These are phyloP conservation scores for Ricordea florida DNA, from an alignment of 92 coral and sea anemone species.

Conservation along the genomic window DNA sequence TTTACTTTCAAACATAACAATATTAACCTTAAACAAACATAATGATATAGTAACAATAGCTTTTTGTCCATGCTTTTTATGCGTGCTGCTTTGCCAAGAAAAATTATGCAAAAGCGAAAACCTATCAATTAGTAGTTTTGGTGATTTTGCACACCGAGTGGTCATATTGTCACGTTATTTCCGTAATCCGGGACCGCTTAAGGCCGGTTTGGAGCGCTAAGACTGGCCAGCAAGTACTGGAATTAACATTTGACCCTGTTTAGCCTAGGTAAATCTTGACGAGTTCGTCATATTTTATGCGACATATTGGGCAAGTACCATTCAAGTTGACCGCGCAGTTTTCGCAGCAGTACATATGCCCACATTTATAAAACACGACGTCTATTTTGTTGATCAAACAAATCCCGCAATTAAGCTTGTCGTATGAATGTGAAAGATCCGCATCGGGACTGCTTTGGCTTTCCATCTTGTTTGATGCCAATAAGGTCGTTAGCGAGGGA, in stretches of 20 bases:
- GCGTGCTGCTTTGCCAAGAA: no score
- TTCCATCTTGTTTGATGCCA: not conserved
- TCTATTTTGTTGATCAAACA: slow-evolving; percentile 2
- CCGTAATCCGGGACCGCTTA: no score
- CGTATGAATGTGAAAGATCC: not conserved
- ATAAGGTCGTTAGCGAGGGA: not conserved
- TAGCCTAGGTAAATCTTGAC: not conserved
- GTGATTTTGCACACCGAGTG: no score
- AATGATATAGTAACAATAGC: no score
- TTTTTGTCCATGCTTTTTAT: no score
- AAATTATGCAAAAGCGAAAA: no score
- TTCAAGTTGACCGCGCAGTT: not conserved
- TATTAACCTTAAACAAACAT: no score
- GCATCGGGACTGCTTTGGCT: not conserved
- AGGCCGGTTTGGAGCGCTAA: not conserved
- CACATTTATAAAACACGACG: slow-evolving; percentile 4
- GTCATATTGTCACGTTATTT: no score
- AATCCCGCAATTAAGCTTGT: slow-evolving; percentile 2
- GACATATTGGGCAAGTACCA: slow-evolving; percentile 9
- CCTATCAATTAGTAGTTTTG: no score
- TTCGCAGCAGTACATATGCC: slow-evolving; percentile 2
- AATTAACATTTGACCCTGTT: not conserved
- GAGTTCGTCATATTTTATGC: slow-evolving; percentile 3
- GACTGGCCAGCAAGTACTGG: not conserved
- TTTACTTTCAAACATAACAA: no score